Base-by-base conservation (phyloP, 2,888 invertebrate species). In the Gryllus longicercus region DNA sequence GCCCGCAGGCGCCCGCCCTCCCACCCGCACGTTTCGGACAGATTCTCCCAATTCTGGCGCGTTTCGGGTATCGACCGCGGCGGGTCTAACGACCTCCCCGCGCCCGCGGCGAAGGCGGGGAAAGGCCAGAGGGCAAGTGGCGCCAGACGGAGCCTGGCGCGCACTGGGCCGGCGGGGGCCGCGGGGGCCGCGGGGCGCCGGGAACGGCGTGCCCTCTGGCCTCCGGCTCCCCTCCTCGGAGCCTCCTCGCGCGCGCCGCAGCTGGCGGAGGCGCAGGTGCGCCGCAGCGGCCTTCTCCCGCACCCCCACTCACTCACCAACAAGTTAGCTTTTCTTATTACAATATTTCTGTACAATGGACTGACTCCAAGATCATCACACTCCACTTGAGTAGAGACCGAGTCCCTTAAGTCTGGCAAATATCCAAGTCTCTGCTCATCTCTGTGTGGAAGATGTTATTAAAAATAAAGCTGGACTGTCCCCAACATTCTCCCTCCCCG, bases 111-210 rank as follows among this genome's bases (percentile, higher is more conserved):
- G 63, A 63, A 63, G 63, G 63, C 63, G n/a, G 63, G 63, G 63
- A 63, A 63, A 63, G 63, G 63, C 63, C 63, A 63, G 63, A 63
- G 63, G 63, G 63, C 63, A 63, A n/a, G 63, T 63, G 63, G 63
- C 63, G 63, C 63, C 63, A 63, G 63, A 63, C 63, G 63, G 63
- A 63, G 63, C 63, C 63, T 63, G 63, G 63, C n/a, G 63, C 63
- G 38, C 38, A 4, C 38, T 8, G 38, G 38, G 38, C 38, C 38
- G 38, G 38, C 38, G 38, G 38, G 63, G n/a, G 63, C 11, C 63
- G 63, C 63, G 63, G n/a, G n/a, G n/a, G n/a, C n/a, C n/a, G n/a
- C n/a, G n/a, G n/a, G n/a, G 63, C 38, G 38, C 38, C 38, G 38
- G 38, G 8, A 38, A 38, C 38, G 8, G 38, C 38, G 38, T 38